phyloP scores from a whole-genome alignment of 92 coral and sea anemone species.

The Plumapathes pennacea region DNA sequence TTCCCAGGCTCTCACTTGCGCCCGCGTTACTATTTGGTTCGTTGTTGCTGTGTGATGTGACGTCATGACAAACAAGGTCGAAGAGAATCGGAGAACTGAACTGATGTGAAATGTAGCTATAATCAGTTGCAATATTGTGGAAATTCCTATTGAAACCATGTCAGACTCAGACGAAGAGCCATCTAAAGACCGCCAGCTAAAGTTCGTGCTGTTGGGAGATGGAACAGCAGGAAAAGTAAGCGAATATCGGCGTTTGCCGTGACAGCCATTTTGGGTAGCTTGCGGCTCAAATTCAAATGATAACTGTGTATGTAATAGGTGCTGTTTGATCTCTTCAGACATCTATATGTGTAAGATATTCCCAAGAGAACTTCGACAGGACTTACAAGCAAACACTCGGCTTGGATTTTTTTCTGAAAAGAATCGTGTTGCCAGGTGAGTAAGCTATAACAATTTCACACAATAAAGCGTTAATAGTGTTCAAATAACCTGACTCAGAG shows the following conservation, averaged over 20 bases:
- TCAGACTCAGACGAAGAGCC: slow-evolving; percentile 95
- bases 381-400: slow-evolving; percentile 94
- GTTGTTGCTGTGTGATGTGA: too few relatives aligned
- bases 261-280: too few relatives aligned
- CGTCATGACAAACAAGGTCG: too few relatives aligned
- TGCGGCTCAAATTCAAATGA: neutral
- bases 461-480: neutral
- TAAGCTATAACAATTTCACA: neutral
- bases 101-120: too few relatives aligned
- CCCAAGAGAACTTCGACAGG: slow-evolving; percentile 93
- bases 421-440: slow-evolving; percentile 86
- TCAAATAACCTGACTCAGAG: too few relatives aligned
- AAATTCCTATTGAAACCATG: slow-evolving; percentile 22
- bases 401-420: slow-evolving; percentile 86
- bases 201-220: slow-evolving; percentile 92
- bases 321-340: slow-evolving; percentile 57
- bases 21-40: too few relatives aligned
- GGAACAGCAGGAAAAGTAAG: slow-evolving; percentile 97
- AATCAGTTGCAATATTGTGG: too few relatives aligned
- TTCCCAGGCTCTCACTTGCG: too few relatives aligned
- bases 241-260: too few relatives aligned
- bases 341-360: slow-evolving; percentile 86
- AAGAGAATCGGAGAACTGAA: too few relatives aligned
- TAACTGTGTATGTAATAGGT: neutral
- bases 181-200: slow-evolving; percentile 91